These are phyloP conservation scores for Antheraea mylitta DNA, from an alignment of 1,140 invertebrate genomes.

Conservation along the genomic window DNA sequence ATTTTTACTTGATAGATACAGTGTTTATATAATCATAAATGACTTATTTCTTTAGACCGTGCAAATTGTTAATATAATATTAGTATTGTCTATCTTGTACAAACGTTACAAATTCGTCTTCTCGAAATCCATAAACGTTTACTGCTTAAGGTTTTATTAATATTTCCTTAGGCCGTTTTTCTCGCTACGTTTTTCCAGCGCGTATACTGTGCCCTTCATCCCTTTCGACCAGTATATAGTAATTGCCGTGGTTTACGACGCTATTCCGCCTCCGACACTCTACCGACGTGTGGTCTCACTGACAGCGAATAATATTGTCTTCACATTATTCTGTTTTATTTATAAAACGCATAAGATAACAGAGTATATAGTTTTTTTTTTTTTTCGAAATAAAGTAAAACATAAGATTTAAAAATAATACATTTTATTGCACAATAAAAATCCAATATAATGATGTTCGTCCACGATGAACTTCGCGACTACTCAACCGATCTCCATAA, in stretches of 20 bases:
- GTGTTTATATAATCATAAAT: too few relatives aligned
- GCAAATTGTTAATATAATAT: too few relatives aligned
- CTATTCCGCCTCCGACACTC: slow-evolving; percentile 12
- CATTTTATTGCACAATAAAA: too few relatives aligned
- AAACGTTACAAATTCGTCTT: too few relatives aligned
- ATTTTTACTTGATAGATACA: too few relatives aligned
- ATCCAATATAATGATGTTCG: too few relatives aligned
- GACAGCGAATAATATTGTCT: not conserved
- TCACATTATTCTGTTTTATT: not conserved
- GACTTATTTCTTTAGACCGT: too few relatives aligned
- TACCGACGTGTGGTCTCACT: not conserved
- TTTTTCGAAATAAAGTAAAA: too few relatives aligned
- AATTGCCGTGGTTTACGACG: slow-evolving; percentile 45
- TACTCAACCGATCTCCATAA: too few relatives aligned
- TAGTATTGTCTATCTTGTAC: too few relatives aligned
- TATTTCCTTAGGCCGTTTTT: slow-evolving; percentile 4
- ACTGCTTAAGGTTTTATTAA: slow-evolving; percentile 1
- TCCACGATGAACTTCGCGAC: too few relatives aligned
- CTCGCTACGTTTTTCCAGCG: not conserved
- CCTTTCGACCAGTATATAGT: slow-evolving; percentile 19
- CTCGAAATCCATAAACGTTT: not conserved
- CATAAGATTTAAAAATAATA: too few relatives aligned
- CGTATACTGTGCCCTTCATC: not conserved
- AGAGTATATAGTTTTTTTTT: not conserved
- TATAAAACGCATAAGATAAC: not conserved